These are phyloP conservation scores for Thripadectes ignobilis DNA, from an alignment of 2,797 vertebrate species.

Conservation along the genomic window DNA sequence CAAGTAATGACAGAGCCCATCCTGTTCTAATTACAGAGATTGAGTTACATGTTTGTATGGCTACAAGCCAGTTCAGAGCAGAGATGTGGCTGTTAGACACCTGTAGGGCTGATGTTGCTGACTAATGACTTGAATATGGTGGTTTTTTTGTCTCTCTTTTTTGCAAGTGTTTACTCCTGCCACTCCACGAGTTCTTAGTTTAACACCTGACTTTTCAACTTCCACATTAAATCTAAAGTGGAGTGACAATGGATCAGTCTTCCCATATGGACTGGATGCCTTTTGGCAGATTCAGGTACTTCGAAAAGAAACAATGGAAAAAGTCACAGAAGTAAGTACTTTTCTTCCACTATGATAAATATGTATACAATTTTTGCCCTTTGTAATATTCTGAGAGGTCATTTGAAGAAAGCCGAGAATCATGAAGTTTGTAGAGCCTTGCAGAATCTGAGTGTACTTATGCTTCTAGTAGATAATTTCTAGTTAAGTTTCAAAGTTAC, in stretches of 20 bases:
- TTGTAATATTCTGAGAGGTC: neutral
- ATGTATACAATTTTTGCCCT: neutral
- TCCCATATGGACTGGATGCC: constrained; percentile 35
- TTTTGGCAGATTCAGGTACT: constrained; percentile 77
- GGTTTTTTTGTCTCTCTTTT: neutral
- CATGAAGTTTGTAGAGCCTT: neutral
- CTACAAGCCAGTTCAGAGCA: neutral
- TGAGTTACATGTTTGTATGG: neutral
- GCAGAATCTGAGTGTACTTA: neutral
- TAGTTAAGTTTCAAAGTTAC: neutral
- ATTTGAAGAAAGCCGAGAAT: neutral
- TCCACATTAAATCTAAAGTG: constrained; percentile 67
- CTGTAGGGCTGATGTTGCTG: neutral
- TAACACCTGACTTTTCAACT: constrained; percentile 69
- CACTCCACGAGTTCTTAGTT: constrained; percentile 63
- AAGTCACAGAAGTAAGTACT: constrained; percentile 70
- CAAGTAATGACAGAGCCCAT: constrained; percentile 4
- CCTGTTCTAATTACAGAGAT: neutral
- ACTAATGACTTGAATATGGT: neutral
- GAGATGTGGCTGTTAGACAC: neutral
- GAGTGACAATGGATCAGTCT: constrained; percentile 64
- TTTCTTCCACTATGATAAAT: neutral
- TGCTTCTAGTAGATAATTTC: neutral
- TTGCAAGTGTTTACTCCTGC: constrained; percentile 73
- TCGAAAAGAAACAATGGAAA: constrained; percentile 61